Evolutionary conservation across 2,113 vertebrate species (phyloP).

Genomic region (Monarcha castaneiventris): DNA sequence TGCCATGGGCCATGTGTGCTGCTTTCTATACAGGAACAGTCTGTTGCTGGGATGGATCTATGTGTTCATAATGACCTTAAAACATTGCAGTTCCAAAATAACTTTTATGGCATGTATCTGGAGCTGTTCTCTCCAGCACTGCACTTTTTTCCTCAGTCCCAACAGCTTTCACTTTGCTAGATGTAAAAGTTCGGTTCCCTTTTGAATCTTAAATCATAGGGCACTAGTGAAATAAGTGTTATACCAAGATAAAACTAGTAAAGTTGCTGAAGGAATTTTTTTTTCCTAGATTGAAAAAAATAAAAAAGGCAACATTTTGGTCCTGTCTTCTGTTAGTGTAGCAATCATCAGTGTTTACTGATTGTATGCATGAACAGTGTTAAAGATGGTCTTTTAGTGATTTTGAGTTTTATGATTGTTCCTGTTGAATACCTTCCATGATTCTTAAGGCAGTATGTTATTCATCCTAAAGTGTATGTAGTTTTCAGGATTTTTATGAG

Average conservation of each 20-base stretch:
- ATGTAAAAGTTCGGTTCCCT: not conserved
- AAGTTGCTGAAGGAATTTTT: not conserved
- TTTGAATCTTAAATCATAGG: not conserved
- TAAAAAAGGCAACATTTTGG: not conserved
- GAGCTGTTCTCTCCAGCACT: not conserved
- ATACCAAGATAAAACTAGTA: not conserved
- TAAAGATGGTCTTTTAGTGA: not conserved
- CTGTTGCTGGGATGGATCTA: not conserved
- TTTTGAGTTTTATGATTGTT: not conserved
- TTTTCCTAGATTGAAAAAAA: rapidly evolving
- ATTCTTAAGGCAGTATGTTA: not conserved
- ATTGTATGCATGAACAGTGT: not conserved
- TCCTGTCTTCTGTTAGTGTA: not conserved
- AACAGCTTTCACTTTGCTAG: not conserved
- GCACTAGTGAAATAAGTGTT: not conserved
- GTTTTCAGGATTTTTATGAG: not conserved
- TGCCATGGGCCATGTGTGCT: not conserved
- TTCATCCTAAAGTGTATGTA: not conserved
- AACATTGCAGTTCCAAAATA: not conserved
- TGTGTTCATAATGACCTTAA: not conserved
- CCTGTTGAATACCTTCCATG: rapidly evolving
- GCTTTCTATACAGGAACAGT: not conserved
- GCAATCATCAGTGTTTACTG: not conserved
- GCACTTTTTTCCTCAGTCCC: not conserved
- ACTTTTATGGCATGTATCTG: not conserved